Evolutionary conservation across 2,797 vertebrate species (phyloP), one percentile per base, ranked within the genome.

Genomic region (Eupleurogrammus muticus): DNA sequence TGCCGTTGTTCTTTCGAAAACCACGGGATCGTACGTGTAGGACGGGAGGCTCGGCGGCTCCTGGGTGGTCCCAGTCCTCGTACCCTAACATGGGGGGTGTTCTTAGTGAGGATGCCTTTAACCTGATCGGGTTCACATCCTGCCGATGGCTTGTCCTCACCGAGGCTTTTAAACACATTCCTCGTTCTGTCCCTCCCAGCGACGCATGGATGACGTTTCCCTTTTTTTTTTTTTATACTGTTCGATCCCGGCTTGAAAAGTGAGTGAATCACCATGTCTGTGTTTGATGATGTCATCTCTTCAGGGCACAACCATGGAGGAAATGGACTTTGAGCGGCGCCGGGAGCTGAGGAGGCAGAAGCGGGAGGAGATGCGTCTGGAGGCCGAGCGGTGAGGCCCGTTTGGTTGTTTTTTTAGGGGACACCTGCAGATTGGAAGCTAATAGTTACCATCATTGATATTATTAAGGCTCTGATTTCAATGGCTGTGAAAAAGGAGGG

Each of bases 311-410:
- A 90, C 82, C 93, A 99, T 99, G 98, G 97, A 99, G 87, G 98
- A 99, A 90, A 88, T 92, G 83, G 97, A 99, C 92, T 98, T 99
- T 87, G 97, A 99, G 85, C 95, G 95, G 89, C 98, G 98, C 93
- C 94, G 97, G 90, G 98, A 99, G 74, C 93, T 97, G 76, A 95
- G 97, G 90, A 98, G 97, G 89, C 97, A 99, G 93, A 99, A 99
- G 91, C 94, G 98, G 12, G 98, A 99, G 90, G 98, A 99, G 92
- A 99, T 99, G 97, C 96, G 97, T 13, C 91, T 97, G 46, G 98
- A 99, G 88, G 95, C 96, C 5, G 96, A 99, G 82, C 96, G 97
- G 98, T 99, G 92, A 94, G 74, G 68, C 36, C 4, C 24, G 8
- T 51, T 75, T 19, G 4, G 9, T 63, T 61, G 63, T 49, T 4